These are phyloP conservation scores for Dryobates pubescens DNA, from an alignment of 2,797 vertebrate species.

Conservation along the genomic window DNA sequence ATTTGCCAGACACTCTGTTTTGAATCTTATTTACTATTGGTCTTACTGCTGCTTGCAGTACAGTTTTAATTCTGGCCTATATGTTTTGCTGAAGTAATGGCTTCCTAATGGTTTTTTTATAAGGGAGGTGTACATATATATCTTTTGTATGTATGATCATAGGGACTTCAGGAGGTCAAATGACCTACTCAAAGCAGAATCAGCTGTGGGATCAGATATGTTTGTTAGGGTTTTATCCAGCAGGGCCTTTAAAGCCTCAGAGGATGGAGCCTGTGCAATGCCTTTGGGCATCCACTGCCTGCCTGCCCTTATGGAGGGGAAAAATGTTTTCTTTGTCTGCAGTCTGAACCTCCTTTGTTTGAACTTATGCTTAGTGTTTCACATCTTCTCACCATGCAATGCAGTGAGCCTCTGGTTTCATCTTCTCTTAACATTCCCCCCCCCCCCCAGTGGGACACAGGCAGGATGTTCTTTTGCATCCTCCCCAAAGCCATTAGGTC, in stretches of 20 bases:
- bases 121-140: background rate
- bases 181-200: background rate
- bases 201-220: background rate
- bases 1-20: background rate
- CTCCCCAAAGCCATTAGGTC: background rate
- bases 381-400: rapidly evolving
- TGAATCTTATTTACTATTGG: background rate
- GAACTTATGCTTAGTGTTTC: background rate
- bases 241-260: background rate
- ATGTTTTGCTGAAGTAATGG: background rate
- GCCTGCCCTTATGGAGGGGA: background rate
- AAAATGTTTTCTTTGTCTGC: background rate
- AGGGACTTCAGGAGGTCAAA: background rate
- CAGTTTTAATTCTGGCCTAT: background rate
- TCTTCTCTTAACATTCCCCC: background rate
- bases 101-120: background rate
- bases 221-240: background rate
- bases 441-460: rapidly evolving
- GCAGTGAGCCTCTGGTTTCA: background rate
- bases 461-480: background rate
- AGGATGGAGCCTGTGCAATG: background rate
- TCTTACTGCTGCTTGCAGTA: background rate
- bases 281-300: background rate
- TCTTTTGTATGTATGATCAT: background rate
- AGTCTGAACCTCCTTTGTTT: background rate